Conservation (phyloP, 2,113 vertebrate genomes). For the Amazona guildingii region DNA sequence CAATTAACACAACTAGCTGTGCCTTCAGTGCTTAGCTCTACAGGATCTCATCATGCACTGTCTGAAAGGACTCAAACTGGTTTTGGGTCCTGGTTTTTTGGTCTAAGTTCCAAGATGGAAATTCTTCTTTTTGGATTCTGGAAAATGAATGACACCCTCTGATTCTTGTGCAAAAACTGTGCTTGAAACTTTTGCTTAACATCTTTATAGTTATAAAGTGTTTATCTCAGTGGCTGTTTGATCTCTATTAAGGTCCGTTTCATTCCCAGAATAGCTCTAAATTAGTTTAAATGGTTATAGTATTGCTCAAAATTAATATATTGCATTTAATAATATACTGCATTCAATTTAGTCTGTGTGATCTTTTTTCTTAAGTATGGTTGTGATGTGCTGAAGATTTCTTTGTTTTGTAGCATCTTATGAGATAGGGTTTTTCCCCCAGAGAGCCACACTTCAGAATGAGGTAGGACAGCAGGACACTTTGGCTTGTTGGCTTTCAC, state of each 20-base stretch:
- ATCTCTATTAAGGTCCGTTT: background rate
- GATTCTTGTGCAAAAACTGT: background rate
- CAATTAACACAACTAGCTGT: background rate
- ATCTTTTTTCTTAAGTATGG: background rate
- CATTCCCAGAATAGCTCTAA: background rate
- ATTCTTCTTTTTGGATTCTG: background rate
- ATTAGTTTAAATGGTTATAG: background rate
- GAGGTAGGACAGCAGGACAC: background rate
- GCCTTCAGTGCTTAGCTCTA: background rate
- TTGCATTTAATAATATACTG: background rate
- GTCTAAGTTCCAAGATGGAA: background rate
- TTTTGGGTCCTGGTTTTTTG: background rate
- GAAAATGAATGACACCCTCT: background rate
- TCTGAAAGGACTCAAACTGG: background rate
- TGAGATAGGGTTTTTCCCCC: background rate
- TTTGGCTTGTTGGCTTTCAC: background rate
- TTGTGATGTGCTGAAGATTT: background rate
- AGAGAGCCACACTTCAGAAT: background rate
- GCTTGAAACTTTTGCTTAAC: background rate
- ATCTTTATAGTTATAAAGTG: background rate
- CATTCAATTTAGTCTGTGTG: background rate
- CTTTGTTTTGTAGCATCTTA: background rate
- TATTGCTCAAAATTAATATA: background rate
- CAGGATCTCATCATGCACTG: accelerated
- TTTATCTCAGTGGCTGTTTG: background rate